Evolutionary conservation across 2,888 invertebrate genomes (phyloP).

Genomic region (Cryptus armator): DNA sequence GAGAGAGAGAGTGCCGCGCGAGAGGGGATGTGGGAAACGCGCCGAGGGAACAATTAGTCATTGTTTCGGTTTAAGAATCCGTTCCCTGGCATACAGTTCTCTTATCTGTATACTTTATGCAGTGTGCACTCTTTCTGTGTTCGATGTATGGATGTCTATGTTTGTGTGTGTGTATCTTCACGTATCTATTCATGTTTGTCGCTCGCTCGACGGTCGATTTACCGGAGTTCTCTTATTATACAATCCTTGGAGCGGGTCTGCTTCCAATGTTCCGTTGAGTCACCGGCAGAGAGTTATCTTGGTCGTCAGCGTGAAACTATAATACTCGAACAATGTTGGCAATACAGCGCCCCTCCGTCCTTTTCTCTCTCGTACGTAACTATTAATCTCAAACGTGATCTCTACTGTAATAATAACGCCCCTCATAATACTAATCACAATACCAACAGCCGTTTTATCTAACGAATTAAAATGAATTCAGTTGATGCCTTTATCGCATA

Average conservation of each 20-base stretch:
- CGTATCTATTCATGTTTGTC: slow-evolving; percentile 4
- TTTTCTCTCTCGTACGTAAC: neutral
- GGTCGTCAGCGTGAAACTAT: slow-evolving; percentile 4
- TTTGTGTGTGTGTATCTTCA: slow-evolving; percentile 1
- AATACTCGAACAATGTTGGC: slow-evolving; percentile 14
- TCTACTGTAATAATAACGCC: slow-evolving; percentile 3
- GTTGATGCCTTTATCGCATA: neutral
- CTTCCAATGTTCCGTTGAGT: neutral
- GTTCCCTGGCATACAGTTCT: slow-evolving; percentile 39
- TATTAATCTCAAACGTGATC: slow-evolving; percentile 1
- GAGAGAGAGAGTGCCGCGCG: slow-evolving; percentile 56
- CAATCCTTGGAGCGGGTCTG: neutral
- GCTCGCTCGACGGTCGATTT: slow-evolving; percentile 20
- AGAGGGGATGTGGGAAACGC: slow-evolving; percentile 63
- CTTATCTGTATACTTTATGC: slow-evolving; percentile 43
- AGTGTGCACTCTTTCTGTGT: slow-evolving; percentile 9
- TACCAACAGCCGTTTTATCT: neutral
- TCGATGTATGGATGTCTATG: neutral
- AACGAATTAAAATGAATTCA: neutral
- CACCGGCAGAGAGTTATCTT: slow-evolving; percentile 5
- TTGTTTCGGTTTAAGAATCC: slow-evolving; percentile 66
- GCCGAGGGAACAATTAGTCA: slow-evolving; percentile 66
- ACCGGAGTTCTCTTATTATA: slow-evolving; percentile 7
- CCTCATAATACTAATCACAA: neutral
- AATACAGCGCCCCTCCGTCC: neutral